phyloP scores from a whole-genome alignment of 2,888 invertebrate species.

The Spialia ferax region DNA sequence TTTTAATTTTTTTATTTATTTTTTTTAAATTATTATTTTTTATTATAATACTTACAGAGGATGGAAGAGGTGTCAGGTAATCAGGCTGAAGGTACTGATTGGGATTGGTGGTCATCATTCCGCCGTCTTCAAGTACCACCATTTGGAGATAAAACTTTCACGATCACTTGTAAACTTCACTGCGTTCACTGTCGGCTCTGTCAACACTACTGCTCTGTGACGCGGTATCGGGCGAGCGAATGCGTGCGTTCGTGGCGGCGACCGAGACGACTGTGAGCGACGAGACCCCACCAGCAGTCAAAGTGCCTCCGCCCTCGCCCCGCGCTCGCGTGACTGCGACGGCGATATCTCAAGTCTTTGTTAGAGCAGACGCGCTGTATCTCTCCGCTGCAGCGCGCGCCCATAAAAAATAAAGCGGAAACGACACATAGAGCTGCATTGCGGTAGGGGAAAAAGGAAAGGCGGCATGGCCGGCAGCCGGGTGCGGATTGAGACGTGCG shows the following conservation, averaged over 20 bases:
- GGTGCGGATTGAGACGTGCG: conserved; percentile 87
- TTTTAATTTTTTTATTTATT: conserved; percentile 23
- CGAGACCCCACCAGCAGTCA: conserved; percentile 74
- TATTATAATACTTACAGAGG: conserved; percentile 93
- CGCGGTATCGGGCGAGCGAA: conserved; percentile 58
- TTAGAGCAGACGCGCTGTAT: conserved; percentile 74
- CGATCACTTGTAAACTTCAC: conserved; percentile 76
- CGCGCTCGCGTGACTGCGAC: conserved; percentile 64
- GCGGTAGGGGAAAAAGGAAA: conserved; percentile 85
- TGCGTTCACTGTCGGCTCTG: conserved; percentile 73
- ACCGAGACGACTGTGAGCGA: conserved; percentile 79
- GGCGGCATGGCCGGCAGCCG: conserved; percentile 81
- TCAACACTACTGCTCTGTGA: conserved; percentile 72
- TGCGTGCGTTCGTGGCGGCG: conserved; percentile 71
- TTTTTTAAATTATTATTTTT: conserved; percentile 26
- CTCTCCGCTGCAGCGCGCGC: conserved; percentile 82
- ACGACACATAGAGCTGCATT: conserved; percentile 85
- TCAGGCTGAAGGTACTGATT: conserved; percentile 99
- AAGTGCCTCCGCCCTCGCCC: conserved; percentile 63
- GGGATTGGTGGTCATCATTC: conserved; percentile 95
- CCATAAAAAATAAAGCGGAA: conserved; percentile 86
- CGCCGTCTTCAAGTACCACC: conserved; percentile 97
- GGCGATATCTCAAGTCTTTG: conserved; percentile 65
- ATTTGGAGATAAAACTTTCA: conserved; percentile 87
- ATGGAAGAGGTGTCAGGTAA: conserved; percentile 97